Conservation (phyloP, 2,113 vertebrate genomes). For the Oreochromis aureus region DNA sequence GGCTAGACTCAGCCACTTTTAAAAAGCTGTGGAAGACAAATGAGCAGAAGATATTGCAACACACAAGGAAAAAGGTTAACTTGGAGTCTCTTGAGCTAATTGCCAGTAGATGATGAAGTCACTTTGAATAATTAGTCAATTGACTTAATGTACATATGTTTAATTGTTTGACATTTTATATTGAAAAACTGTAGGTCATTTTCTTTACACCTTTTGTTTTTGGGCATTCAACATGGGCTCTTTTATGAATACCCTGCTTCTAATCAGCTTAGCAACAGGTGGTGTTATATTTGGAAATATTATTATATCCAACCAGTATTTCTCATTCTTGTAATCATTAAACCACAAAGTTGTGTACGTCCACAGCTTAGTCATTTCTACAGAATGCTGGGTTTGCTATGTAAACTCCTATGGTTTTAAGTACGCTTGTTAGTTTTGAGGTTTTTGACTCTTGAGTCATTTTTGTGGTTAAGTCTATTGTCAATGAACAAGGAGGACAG, state of each 20-base stretch:
- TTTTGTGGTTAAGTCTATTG: background rate
- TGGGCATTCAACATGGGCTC: background rate
- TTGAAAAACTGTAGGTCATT: background rate
- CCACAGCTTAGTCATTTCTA: background rate
- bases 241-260: background rate
- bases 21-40: background rate
- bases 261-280: background rate
- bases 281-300: background rate
- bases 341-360: background rate
- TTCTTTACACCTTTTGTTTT: background rate
- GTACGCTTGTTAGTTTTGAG: background rate
- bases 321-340: background rate
- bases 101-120: background rate
- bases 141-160: background rate
- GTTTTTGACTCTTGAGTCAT: background rate
- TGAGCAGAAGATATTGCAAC: background rate
- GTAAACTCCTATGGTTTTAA: background rate
- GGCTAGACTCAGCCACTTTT: background rate
- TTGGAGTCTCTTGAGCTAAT: background rate
- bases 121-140: background rate
- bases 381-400: background rate
- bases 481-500: background rate
- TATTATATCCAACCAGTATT: background rate
- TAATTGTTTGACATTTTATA: background rate
- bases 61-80: background rate